phyloP scores from a whole-genome alignment of 1,140 invertebrate genomes.

The Drosophila setifemur region DNA sequence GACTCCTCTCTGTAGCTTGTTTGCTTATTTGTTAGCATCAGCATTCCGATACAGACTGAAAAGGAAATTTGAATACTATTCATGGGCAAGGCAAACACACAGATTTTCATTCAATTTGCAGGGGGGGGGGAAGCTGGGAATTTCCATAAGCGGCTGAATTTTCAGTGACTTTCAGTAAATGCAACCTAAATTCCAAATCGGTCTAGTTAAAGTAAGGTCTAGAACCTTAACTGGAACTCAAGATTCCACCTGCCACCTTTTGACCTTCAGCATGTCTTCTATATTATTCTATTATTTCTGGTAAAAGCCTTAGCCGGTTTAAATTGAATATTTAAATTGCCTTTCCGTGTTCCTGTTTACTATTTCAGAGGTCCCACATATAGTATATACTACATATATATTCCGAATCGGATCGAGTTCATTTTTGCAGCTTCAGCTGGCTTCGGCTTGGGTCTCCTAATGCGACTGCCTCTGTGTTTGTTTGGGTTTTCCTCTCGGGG shows the following conservation, averaged over 20 bases:
- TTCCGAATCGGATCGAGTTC: conserved; percentile 29
- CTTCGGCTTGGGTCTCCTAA: conserved; percentile 36
- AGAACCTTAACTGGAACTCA: neutral
- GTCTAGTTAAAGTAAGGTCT: conserved; percentile 10
- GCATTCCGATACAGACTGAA: conserved; percentile 11
- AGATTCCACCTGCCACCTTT: neutral
- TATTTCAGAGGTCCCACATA: conserved; percentile 10
- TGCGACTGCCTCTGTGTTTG: conserved; percentile 52
- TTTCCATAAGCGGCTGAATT: conserved; percentile 23
- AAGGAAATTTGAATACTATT: conserved; percentile 26
- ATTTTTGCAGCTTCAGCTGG: conserved; percentile 24
- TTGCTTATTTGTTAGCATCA: conserved; percentile 17
- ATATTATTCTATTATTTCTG: conserved; percentile 32
- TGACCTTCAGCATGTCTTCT: conserved; percentile 4
- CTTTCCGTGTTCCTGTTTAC: conserved; percentile 14
- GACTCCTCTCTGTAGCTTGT: neutral
- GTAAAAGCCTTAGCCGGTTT: conserved; percentile 22
- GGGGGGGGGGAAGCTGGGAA: neutral
- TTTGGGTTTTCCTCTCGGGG: conserved; percentile 40
- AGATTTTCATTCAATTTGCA: conserved; percentile 14
- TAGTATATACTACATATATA: neutral
- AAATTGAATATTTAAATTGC: conserved; percentile 41
- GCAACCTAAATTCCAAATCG: neutral
- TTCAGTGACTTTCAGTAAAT: neutral
- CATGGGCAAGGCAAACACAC: conserved; percentile 6